Evolutionary conservation across 1,140 invertebrate species (phyloP).

Genomic region (Anastrepha ludens): DNA sequence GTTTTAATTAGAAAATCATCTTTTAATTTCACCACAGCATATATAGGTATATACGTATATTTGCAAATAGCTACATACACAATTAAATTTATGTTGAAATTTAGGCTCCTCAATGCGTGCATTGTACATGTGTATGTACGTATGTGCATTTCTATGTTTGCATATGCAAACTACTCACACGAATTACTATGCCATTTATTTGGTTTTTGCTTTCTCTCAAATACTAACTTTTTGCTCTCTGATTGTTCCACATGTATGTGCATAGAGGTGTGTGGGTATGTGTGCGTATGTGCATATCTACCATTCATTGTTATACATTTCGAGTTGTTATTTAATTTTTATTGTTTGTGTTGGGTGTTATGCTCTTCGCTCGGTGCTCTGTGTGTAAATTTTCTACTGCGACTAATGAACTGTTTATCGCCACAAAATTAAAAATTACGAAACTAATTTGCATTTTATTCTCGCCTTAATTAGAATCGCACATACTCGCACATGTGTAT

Average conservation of each 20-base stretch:
- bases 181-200: not conserved
- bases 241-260: not conserved
- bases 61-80: too few relatives aligned
- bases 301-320: too few relatives aligned
- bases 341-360: not conserved
- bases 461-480: constrained; percentile 34
- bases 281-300: not conserved
- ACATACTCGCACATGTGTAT: not conserved
- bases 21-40: too few relatives aligned
- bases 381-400: not conserved
- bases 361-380: not conserved
- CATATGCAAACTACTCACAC: not conserved
- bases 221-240: not conserved
- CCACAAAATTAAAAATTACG: constrained; percentile 36
- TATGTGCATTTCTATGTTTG: too few relatives aligned
- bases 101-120: too few relatives aligned
- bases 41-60: too few relatives aligned
- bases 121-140: too few relatives aligned
- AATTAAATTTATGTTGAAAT: too few relatives aligned
- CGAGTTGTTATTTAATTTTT: too few relatives aligned
- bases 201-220: not conserved
- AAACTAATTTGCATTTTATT: constrained; percentile 49
- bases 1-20: too few relatives aligned
- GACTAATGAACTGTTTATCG: constrained; percentile 50
- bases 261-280: not conserved